A percentile compares a stretch with the other conserved stretches of the same genome.
phyloP scores from a whole-genome alignment of 2,888 invertebrate genomes.

The Dermolepida albohirtum region DNA sequence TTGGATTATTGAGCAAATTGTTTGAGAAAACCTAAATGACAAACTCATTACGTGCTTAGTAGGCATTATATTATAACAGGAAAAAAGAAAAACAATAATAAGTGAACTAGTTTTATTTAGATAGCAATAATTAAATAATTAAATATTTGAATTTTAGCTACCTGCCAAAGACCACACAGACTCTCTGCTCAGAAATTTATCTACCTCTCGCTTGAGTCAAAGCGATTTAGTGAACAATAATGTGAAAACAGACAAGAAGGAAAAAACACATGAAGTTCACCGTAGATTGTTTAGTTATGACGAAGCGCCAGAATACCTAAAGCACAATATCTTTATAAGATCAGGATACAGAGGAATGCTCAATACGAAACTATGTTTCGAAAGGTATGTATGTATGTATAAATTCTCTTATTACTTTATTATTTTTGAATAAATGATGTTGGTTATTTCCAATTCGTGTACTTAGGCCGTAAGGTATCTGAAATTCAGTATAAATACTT shows the following conservation, averaged over 20 bases:
- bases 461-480: too few relatives aligned
- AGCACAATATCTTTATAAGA: conserved; percentile 88
- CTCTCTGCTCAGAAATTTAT: conserved; percentile 43
- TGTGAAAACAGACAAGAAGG: conserved; percentile 8
- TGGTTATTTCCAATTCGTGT: too few relatives aligned
- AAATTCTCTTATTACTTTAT: too few relatives aligned
- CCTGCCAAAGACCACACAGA: conserved; percentile 43
- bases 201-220: conserved; percentile 18
- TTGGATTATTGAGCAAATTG: too few relatives aligned
- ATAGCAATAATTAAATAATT: too few relatives aligned
- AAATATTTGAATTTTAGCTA: background rate
- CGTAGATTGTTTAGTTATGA: conserved; percentile 63
- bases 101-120: too few relatives aligned
- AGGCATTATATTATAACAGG: too few relatives aligned
- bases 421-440: too few relatives aligned
- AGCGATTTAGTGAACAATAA: conserved; percentile 18
- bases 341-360: conserved; percentile 87
- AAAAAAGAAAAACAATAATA: too few relatives aligned
- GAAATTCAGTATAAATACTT: too few relatives aligned
- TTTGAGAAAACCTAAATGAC: too few relatives aligned
- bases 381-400: conserved; percentile 73
- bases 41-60: too few relatives aligned
- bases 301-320: conserved; percentile 83
- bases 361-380: conserved; percentile 85
- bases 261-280: conserved; percentile 34